phyloP scores from a whole-genome alignment of 1,140 invertebrate genomes.

The Heliconius nattereri region DNA sequence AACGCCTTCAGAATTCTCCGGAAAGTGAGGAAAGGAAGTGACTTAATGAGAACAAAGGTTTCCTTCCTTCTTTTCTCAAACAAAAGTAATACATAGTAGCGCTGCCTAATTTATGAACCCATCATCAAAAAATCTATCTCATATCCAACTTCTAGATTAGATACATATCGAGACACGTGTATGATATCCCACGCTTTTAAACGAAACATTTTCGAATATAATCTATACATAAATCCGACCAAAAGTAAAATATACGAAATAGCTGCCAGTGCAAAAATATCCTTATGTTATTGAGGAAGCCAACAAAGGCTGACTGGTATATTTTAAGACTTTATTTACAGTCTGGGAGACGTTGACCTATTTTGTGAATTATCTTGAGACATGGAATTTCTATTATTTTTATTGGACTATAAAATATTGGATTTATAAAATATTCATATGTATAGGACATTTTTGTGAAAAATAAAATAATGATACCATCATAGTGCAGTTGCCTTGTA shows the following conservation, averaged over 20 bases:
- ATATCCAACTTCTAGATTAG: background rate
- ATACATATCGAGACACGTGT: background rate
- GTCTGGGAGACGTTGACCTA: slow-evolving; percentile 9
- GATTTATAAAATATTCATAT: too few species aligned
- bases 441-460: too few species aligned
- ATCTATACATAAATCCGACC: background rate
- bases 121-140: background rate
- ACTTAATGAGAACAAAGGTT: too few species aligned
- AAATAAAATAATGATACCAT: too few species aligned
- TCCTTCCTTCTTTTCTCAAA: too few species aligned
- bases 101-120: too few species aligned
- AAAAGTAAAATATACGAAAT: background rate
- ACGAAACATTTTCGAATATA: background rate
- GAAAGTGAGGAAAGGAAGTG: too few species aligned
- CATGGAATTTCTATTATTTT: background rate
- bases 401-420: background rate
- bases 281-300: slow-evolving; percentile 1
- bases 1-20: too few species aligned
- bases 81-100: too few species aligned
- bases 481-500: too few species aligned
- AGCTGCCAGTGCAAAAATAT: background rate
- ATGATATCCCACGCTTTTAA: background rate
- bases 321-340: slow-evolving; percentile 11
- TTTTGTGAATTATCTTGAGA: background rate
- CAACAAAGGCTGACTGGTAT: background rate